Evolutionary conservation across 1,140 invertebrate genomes (phyloP), one percentile per base, ranked within the genome.

Genomic region (Epicauta chinensis): DNA sequence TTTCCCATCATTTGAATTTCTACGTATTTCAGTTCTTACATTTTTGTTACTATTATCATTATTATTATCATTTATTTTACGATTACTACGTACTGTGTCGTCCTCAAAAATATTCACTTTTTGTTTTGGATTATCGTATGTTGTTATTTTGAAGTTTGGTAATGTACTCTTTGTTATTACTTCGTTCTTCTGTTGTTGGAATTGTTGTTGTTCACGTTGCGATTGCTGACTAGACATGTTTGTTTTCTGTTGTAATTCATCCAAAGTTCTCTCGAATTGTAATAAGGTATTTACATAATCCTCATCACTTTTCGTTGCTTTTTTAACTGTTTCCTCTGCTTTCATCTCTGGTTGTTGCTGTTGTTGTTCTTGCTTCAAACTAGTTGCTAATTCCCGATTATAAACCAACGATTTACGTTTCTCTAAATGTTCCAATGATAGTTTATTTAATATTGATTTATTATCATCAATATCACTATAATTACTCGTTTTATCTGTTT

Each of bases 21-120:
- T 16, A 10, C 34, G 15, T 29, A 39, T 12, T 16, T 16, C 49
- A 42, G 11, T 40, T 60, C 4, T n/a, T n/a, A n/a, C n/a, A n/a
- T n/a, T n/a, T n/a, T n/a, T n/a, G n/a, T n/a, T n/a, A n/a, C n/a
- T n/a, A n/a, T n/a, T n/a, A n/a, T n/a, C n/a, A n/a, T n/a, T 23
- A 23, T 23, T 23, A 23, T 23, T 23, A 23, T 23, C 23, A 23
- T n/a, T n/a, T n/a, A 2, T 0, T 23, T 23, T 23, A 23, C 23
- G 23, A 55, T 65, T 71, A 53, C 68, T 70, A 32, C 68, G 53
- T 15, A 71, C 58, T 12, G 64, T 70, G 46, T 71, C 69, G 53
- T 71, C 69, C 53, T 71, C 69, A 53, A 70, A 71, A 13, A 71
- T 68, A 45, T 65, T 69, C 23, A 71, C 65, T 46, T 66, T 69